These are phyloP conservation scores for Sorex maritimensis DNA, from an alignment of 2,797 vertebrate genomes.

Conservation along the genomic window DNA sequence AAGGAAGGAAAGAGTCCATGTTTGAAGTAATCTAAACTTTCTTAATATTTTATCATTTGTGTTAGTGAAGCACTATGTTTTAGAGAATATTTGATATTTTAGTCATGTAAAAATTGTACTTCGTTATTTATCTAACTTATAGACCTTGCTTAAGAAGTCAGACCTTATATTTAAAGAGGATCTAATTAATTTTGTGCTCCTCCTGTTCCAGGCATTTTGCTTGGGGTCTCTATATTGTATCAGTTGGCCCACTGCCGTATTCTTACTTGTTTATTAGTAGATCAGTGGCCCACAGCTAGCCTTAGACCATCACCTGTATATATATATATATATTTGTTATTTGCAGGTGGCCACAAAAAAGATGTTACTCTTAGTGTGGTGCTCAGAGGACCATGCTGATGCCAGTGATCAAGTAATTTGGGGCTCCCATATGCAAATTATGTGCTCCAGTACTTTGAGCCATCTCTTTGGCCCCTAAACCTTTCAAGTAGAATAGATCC, in stretches of 20 bases:
- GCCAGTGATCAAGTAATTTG: too few relatives aligned
- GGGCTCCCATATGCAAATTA: too few relatives aligned
- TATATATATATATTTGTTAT: too few relatives aligned
- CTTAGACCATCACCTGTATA: too few relatives aligned
- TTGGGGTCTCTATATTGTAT: neutral
- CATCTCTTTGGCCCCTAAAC: too few relatives aligned
- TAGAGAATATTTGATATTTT: conserved; percentile 20
- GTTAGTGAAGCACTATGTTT: neutral
- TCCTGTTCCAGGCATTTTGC: conserved; percentile 17
- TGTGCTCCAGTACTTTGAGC: too few relatives aligned
- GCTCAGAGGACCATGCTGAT: too few relatives aligned
- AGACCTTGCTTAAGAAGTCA: conserved; percentile 49
- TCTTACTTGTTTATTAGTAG: neutral
- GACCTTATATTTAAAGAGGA: conserved; percentile 18
- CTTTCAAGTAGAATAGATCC: too few relatives aligned
- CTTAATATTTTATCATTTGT: conserved; percentile 50
- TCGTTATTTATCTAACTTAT: conserved; percentile 7
- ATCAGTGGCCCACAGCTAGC: too few relatives aligned
- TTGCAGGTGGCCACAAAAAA: too few relatives aligned
- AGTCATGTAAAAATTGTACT: neutral
- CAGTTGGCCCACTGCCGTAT: neutral
- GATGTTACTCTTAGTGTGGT: too few relatives aligned
- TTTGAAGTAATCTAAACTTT: conserved; percentile 15
- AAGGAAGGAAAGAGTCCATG: conserved; percentile 20
- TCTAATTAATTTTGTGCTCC: neutral